Percentiles rank a stretch among this genome's conserved stretches.
Conservation (phyloP, 2,888 invertebrate genomes). For the Scaptomyza tumidula region DNA sequence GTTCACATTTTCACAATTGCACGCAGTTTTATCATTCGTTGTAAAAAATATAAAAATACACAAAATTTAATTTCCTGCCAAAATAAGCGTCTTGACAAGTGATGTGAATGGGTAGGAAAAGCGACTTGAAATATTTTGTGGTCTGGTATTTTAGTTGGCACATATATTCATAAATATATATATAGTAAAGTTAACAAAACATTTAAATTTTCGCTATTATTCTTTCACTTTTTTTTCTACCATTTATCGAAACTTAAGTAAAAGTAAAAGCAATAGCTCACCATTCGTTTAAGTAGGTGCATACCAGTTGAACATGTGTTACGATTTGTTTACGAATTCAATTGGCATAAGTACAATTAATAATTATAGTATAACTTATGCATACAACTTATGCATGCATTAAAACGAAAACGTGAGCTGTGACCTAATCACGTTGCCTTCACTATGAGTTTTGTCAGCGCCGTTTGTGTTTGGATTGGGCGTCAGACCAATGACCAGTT, state of each 20-base stretch:
- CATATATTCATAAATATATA: background rate
- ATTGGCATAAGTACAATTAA: constrained; percentile 20
- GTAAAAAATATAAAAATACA: background rate
- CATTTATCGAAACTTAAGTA: too few relatives aligned
- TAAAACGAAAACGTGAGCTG: constrained; percentile 50
- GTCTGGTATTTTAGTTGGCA: background rate
- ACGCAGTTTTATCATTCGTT: constrained; percentile 3
- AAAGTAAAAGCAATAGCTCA: background rate
- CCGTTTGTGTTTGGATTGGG: constrained; percentile 6
- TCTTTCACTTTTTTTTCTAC: too few relatives aligned
- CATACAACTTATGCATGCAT: too few relatives aligned
- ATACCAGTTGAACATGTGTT: background rate
- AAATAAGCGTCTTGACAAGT: background rate
- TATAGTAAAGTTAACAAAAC: too few relatives aligned
- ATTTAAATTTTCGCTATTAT: too few relatives aligned
- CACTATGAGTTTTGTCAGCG: constrained; percentile 26
- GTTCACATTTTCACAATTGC: background rate
- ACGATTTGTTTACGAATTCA: constrained; percentile 20
- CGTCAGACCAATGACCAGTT: constrained; percentile 43
- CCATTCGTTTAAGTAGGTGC: background rate
- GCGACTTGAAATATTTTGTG: background rate
- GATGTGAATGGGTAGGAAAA: background rate
- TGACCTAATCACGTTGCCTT: constrained; percentile 54
- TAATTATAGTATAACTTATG: background rate
- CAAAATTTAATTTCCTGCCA: constrained; percentile 1